Base-by-base conservation (phyloP, 1,140 invertebrate genomes). In the Xylocopa sonorina region DNA sequence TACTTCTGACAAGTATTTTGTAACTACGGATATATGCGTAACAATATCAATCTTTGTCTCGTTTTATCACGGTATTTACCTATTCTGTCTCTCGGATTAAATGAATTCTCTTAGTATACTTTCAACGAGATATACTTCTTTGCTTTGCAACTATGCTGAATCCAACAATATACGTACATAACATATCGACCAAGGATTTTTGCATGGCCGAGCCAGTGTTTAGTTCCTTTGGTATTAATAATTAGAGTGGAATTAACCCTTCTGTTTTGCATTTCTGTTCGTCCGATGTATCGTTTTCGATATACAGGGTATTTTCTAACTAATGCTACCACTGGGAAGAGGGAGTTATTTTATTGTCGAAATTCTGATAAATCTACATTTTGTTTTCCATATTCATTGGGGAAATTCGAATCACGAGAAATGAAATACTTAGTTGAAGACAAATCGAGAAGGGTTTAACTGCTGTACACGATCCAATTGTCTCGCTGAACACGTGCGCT, bases 401-500 rank as follows among this genome's bases (percentile, higher is more conserved):
- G n/a, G n/a, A n/a, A n/a, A 50, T 34, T 50, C 6, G 6, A 67
- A 16, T 16, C 9, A 0, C 10, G 24, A 27, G 9, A 29, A 18
- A 6, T 21, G 10, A 46, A 46, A 51, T n/a, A n/a, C n/a, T 9
- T 27, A 29, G 46, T 27, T 10, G 32, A 38, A 16, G n/a, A 14
- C 21, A 18, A 27, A 38, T 60, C 48, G 74, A n/a, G n/a, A 62
- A 73, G 76, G 69, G 41, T 78, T 78, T 43, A 63, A 55, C 38
- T 63, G 48, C 46, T 73, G 51, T 66, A 34, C 24, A 24, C 48
- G 12, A 46, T 62, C 38, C 51, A 76, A 66, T 76, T 72, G 62
- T 80, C 50, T 60, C 63, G 81, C 81, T 80, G 82, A 83, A 69
- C 82, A 80, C 83, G 83, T 84, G 82, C 72, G 53, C 78, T 84